Percentiles rank a stretch among this genome's conserved stretches.
Conservation (phyloP, 1,140 invertebrate species). For the Oryctes rhinoceros region DNA sequence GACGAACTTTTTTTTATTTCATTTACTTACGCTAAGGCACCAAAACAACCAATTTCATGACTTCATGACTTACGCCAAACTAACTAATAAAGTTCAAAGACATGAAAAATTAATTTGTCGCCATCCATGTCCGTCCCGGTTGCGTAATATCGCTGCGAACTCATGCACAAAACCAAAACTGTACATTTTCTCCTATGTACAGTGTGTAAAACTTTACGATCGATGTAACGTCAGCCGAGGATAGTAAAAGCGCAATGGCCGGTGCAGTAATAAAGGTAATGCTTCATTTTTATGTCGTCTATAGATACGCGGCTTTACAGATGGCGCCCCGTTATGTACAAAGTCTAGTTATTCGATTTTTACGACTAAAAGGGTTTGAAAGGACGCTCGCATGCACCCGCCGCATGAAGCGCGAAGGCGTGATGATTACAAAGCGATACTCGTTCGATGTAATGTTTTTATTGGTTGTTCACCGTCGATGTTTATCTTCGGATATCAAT, state of each 20-base stretch:
- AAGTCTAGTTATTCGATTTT: background rate
- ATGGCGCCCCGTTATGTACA: no score
- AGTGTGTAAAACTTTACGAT: constrained; percentile 18
- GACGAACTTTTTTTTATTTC: no score
- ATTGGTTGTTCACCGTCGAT: background rate
- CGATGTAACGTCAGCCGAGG: background rate
- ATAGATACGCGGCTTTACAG: background rate
- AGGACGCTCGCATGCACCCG: no score
- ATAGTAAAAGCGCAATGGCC: constrained; percentile 6
- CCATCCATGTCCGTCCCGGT: background rate
- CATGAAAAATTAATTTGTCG: no score
- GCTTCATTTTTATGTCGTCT: background rate
- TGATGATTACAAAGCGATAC: background rate
- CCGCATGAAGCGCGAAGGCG: background rate
- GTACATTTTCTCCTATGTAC: background rate
- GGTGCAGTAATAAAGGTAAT: constrained; percentile 20
- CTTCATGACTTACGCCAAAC: no score
- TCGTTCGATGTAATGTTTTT: background rate
- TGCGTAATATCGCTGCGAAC: background rate
- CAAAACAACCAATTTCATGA: no score
- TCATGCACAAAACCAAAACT: background rate
- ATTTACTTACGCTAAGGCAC: no score
- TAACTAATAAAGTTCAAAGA: no score
- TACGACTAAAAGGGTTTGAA: background rate
- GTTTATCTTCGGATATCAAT: no score